Percentiles rank a stretch among this genome's conserved stretches.
Conservation (phyloP, 2,797 vertebrate genomes). For the Morus bassanus region DNA sequence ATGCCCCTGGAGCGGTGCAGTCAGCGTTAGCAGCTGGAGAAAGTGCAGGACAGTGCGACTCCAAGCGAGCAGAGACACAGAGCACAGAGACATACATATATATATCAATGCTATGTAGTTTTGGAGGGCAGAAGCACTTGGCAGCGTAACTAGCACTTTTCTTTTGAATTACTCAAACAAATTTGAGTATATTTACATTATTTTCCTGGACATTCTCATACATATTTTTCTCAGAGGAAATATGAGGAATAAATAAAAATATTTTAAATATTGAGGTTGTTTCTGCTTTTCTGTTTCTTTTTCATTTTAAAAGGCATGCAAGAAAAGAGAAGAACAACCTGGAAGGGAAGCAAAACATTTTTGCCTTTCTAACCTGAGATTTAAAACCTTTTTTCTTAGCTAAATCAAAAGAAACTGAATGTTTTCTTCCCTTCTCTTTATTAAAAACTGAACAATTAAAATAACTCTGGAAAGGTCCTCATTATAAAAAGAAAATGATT, state of each 20-base stretch:
- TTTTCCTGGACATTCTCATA: not conserved
- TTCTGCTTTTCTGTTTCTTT: not conserved
- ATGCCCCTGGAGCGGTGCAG: rapidly evolving
- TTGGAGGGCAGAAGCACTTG: not conserved
- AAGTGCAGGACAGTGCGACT: not conserved
- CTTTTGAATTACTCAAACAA: not conserved
- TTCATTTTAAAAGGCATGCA: rapidly evolving
- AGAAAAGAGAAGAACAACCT: not conserved
- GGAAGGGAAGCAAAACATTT: not conserved
- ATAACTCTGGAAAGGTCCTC: not conserved
- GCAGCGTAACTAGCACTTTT: not conserved
- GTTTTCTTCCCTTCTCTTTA: not conserved
- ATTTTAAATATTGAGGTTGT: not conserved
- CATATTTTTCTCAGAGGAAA: not conserved
- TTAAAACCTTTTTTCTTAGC: not conserved
- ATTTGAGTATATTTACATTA: not conserved
- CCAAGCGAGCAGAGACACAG: not conserved
- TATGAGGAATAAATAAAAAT: not conserved
- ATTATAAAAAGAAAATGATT: not conserved
- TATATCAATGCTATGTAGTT: rapidly evolving
- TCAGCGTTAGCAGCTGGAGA: not conserved
- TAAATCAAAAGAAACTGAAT: not conserved
- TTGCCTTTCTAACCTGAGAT: not conserved
- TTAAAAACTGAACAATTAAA: not conserved
- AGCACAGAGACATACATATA: no score